Base-by-base conservation (phyloP, 1,140 invertebrate species). In the Pteromalus puparum region DNA sequence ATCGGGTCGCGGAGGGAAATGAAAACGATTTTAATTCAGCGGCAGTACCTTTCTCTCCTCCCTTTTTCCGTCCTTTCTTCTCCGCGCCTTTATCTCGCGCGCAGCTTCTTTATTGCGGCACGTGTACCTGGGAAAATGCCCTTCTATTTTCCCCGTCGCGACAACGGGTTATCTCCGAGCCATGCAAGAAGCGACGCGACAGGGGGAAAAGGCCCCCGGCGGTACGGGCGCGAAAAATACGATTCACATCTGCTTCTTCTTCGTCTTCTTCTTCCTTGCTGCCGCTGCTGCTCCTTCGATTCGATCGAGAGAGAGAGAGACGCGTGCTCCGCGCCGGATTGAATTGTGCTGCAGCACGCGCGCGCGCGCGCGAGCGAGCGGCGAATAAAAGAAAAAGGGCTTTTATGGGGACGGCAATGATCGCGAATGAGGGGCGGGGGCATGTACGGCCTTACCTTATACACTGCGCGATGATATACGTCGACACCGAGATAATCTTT, bases 1-100 rank as follows among this genome's bases (percentile, higher is more conserved):
- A 73, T 72, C 61, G 65, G 38, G 10, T 18, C n/a, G 53, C 61
- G 48, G 10, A 70, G 81, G 81, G 24, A 76, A 77, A 78, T 34
- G 75, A 77, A 77, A 83, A 42, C 42, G 68, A 84, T 79, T 84
- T 84, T 73, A 73, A 78, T 83, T 83, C 82, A 83, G 67, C 2
- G 70, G 81, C 38, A n/a, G 53, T 15, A 6, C 3, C 10, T 76
- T n/a, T 26, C 24, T 53, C 24, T 53, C 10, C 46, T 61, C 30
- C 26, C n/a, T 34, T 42, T 61, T 42, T 42, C 38, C 26, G n/a
- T 21, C 38, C 15, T 34, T 73, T 46, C n/a, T 30, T 38, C n/a
- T 1, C 26, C 24, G 67, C 0, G 21, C 70, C 42, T 73, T 53
- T n/a, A 7, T 12, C 48, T 70, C 46, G 48, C 24, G 12, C 9